phyloP scores from a whole-genome alignment of 2,888 invertebrate species.

The Heliconius hortense region DNA sequence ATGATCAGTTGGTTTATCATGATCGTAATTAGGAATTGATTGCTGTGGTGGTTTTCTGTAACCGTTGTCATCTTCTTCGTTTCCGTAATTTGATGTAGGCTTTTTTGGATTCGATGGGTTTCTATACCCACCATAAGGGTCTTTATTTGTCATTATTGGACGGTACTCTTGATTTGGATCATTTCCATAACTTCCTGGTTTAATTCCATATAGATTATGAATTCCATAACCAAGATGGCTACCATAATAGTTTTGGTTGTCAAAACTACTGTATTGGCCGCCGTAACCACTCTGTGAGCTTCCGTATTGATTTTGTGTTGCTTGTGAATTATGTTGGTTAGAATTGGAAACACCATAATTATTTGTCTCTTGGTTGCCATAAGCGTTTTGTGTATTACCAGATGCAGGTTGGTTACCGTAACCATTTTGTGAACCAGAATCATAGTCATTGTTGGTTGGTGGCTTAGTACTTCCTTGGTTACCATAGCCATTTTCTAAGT shows the following conservation, averaged over 20 bases:
- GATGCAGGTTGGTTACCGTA: slow-evolving; percentile 37
- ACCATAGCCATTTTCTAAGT: slow-evolving; percentile 23
- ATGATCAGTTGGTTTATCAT: slow-evolving; percentile 43
- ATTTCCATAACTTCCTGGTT: slow-evolving; percentile 42
- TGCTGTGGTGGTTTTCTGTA: slow-evolving; percentile 16
- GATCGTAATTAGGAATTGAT: slow-evolving; percentile 12
- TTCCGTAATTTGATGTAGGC: slow-evolving; percentile 30
- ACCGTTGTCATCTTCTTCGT: slow-evolving; percentile 24
- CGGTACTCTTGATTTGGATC: slow-evolving; percentile 35
- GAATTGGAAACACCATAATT: slow-evolving; percentile 28
- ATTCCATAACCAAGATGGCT: slow-evolving; percentile 46
- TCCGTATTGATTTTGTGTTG: slow-evolving; percentile 23
- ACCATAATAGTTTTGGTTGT: slow-evolving; percentile 40
- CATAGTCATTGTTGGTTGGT: slow-evolving; percentile 8
- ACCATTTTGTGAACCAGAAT: slow-evolving; percentile 14
- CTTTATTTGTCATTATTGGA: slow-evolving; percentile 35
- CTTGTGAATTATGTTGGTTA: slow-evolving; percentile 19
- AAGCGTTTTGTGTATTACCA: not conserved
- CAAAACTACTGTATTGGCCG: slow-evolving; percentile 30
- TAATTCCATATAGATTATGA: slow-evolving; percentile 46
- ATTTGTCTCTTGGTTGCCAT: not conserved
- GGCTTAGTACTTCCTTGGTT: slow-evolving; percentile 1
- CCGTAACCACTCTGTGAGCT: slow-evolving; percentile 29
- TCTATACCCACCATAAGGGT: slow-evolving; percentile 33
- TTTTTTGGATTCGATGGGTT: slow-evolving; percentile 8